Conservation (phyloP, 30 jellyfish, hydroid and myxozoan genomes). For the Euphysa ruthae region DNA sequence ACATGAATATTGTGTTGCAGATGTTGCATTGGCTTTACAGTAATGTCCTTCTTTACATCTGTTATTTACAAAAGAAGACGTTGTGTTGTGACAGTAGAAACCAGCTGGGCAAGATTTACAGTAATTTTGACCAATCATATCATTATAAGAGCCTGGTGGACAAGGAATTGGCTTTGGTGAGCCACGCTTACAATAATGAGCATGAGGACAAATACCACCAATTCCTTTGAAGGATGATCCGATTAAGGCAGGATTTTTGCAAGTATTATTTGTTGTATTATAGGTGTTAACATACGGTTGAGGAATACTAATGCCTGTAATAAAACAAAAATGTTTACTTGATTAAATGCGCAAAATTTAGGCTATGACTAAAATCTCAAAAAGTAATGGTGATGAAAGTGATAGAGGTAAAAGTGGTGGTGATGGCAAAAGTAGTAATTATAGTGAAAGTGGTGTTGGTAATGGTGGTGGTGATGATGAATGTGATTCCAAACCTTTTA, state of each 20-base stretch:
- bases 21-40: constrained; percentile 66
- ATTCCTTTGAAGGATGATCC: constrained; percentile 90
- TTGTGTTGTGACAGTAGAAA: constrained; percentile 62
- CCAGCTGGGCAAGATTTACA: constrained; percentile 92
- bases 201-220: constrained; percentile 88
- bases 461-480: not conserved
- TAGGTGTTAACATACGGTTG: constrained; percentile 66
- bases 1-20: constrained; percentile 67
- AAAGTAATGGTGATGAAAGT: no score
- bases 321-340: not conserved
- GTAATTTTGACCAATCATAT: constrained; percentile 55
- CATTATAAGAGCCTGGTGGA: constrained; percentile 67
- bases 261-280: constrained; percentile 76
- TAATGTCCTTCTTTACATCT: constrained; percentile 78
- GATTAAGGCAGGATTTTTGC: constrained; percentile 62
- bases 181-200: constrained; percentile 68
- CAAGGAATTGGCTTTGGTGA: constrained; percentile 60
- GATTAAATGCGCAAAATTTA: no score
- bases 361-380: no score
- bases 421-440: not conserved
- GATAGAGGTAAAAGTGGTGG: no score
- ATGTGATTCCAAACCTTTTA: not conserved
- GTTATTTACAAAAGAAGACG: constrained; percentile 25
- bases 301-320: constrained; percentile 73
- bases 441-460: not conserved